Conservation (phyloP, 2,888 invertebrate genomes). For the Calliopum simillimum region DNA sequence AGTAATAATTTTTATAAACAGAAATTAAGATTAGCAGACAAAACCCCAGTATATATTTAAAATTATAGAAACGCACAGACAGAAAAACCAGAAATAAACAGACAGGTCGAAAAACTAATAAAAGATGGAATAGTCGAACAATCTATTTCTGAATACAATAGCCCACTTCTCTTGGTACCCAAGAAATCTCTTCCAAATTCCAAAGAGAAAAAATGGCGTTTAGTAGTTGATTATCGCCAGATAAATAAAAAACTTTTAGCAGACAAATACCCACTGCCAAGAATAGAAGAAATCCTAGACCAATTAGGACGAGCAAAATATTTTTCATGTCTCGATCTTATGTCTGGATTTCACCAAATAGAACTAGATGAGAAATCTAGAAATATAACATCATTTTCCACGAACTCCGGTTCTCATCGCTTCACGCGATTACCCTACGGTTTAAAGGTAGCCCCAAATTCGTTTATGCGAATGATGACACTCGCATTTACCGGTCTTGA, state of each 20-base stretch:
- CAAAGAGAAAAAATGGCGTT: conserved; percentile 1
- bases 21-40: too few species aligned
- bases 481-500: too few species aligned
- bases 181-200: conserved; percentile 4
- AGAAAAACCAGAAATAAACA: too few species aligned
- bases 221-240: conserved; percentile 12
- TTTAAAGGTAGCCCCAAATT: too few species aligned
- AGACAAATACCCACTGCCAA: too few species aligned
- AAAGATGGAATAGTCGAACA: too few species aligned
- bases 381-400: conserved; percentile 21
- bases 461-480: too few species aligned
- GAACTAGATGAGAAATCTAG: conserved; percentile 23
- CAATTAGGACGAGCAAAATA: conserved; percentile 16
- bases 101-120: too few species aligned
- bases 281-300: too few species aligned
- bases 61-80: neutral
- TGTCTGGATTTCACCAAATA: neutral
- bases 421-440: too few species aligned
- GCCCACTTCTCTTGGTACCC: neutral
- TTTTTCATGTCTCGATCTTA: conserved; percentile 23
- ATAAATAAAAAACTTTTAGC: conserved; percentile 4
- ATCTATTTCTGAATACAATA: neutral
- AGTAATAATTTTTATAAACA: too few species aligned
- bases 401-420: neutral
- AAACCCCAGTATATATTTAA: too few species aligned